Percentiles rank a stretch among this genome's conserved stretches.
phyloP scores from a whole-genome alignment of 2,113 vertebrate genomes.

The Pomatorhinus ruficollis region DNA sequence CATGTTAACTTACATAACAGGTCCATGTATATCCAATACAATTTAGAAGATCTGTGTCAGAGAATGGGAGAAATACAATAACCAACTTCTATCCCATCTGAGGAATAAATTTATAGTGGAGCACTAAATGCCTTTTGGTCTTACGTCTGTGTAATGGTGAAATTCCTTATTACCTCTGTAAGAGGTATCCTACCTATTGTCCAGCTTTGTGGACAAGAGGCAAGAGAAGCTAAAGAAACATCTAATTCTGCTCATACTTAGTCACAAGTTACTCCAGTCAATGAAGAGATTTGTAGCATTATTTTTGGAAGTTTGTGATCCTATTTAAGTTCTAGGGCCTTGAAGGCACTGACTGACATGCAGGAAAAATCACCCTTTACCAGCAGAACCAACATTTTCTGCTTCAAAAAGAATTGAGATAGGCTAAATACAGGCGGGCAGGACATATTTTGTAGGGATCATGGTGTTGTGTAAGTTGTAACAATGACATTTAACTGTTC shows the following conservation, averaged over 20 bases:
- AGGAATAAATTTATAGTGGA: neutral
- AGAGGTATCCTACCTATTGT: neutral
- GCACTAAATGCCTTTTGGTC: neutral
- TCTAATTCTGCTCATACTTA: neutral
- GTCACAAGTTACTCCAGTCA: neutral
- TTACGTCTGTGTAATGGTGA: neutral
- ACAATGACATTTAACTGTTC: neutral
- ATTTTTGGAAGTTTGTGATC: neutral
- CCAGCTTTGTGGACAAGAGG: neutral
- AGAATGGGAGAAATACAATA: neutral
- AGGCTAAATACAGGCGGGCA: neutral
- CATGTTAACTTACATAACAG: neutral
- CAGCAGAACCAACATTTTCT: neutral
- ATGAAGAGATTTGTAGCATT: neutral
- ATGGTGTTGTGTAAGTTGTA: neutral
- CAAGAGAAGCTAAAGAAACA: neutral
- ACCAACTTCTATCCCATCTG: neutral
- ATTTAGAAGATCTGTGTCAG: neutral
- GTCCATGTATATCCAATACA: no score
- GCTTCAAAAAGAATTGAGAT: neutral
- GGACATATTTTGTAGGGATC: neutral
- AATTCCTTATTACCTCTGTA: neutral
- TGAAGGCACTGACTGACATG: neutral
- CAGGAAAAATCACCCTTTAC: neutral
- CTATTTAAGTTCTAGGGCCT: neutral